Evolutionary conservation across 2,888 invertebrate species (phyloP).

Genomic region (Melanotus villosus): DNA sequence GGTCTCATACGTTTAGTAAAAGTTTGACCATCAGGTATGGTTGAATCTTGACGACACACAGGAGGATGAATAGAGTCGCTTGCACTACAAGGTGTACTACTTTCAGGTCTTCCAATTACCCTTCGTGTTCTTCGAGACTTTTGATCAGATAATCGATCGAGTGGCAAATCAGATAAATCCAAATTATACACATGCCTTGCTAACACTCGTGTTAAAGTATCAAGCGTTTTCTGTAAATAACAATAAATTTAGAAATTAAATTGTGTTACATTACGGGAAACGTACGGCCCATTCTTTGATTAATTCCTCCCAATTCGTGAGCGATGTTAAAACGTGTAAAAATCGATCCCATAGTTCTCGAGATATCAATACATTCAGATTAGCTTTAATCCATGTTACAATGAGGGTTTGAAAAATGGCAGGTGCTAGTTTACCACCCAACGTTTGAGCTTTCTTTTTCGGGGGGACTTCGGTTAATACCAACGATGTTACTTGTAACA

Average conservation of each 20-base stretch:
- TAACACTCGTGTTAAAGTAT: slow-evolving; percentile 93
- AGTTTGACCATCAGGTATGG: slow-evolving; percentile 60
- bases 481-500: slow-evolving; percentile 92
- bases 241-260: background rate
- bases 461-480: slow-evolving; percentile 87
- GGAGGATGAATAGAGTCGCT: slow-evolving; percentile 52
- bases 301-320: slow-evolving; percentile 95
- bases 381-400: slow-evolving; percentile 98
- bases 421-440: slow-evolving; percentile 86
- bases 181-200: slow-evolving; percentile 96
- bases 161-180: slow-evolving; percentile 89
- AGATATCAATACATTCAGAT: slow-evolving; percentile 92
- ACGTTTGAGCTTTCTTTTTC: slow-evolving; percentile 81
- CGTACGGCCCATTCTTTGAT: slow-evolving; percentile 96
- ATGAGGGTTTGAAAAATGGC: slow-evolving; percentile 94
- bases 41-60: slow-evolving; percentile 62
- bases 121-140: slow-evolving; percentile 75
- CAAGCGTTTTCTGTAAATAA: slow-evolving; percentile 88
- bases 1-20: slow-evolving; percentile 51
- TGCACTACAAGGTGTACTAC: slow-evolving; percentile 53
- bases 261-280: slow-evolving; percentile 50
- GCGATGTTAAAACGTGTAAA: slow-evolving; percentile 85
- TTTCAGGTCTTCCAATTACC: slow-evolving; percentile 56
- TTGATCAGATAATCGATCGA: slow-evolving; percentile 84
- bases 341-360: slow-evolving; percentile 95